Percentiles rank a stretch among this genome's conserved stretches.
phyloP scores from a whole-genome alignment of 1,140 invertebrate species.

The Geopemphigus sp. region DNA sequence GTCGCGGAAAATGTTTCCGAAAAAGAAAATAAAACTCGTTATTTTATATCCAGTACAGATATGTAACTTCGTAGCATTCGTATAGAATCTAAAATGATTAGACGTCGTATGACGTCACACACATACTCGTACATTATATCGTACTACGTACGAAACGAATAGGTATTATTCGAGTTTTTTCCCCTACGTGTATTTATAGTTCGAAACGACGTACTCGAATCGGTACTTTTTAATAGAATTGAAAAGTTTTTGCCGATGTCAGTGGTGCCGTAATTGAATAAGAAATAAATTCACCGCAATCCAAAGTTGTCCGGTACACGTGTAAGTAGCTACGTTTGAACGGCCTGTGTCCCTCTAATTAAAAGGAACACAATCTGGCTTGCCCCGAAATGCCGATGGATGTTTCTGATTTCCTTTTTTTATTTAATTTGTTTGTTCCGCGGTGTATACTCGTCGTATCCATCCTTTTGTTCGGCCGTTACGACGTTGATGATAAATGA shows the following conservation, averaged over 20 bases:
- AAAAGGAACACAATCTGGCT: constrained; percentile 5
- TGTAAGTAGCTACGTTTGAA: neutral
- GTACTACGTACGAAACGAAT: too few species aligned
- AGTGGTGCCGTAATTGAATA: neutral
- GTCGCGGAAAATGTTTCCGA: neutral
- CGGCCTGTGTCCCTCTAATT: neutral
- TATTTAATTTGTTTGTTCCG: neutral
- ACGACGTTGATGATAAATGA: neutral
- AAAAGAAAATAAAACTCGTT: neutral
- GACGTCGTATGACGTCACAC: too few species aligned
- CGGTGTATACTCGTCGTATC: too few species aligned
- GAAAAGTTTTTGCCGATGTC: neutral
- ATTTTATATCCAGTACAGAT: too few species aligned
- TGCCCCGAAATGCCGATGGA: neutral
- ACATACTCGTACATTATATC: too few species aligned
- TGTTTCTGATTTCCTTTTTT: constrained; percentile 2
- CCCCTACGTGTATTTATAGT: too few species aligned
- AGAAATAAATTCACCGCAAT: neutral
- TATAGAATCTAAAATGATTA: too few species aligned
- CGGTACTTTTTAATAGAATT: neutral
- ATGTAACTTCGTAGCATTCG: too few species aligned
- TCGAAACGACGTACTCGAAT: neutral
- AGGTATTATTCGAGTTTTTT: neutral
- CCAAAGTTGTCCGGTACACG: constrained; percentile 5
- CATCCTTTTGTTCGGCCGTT: neutral